Base-by-base conservation (phyloP, 1,140 invertebrate species). In the Tigriopus japonicus region DNA sequence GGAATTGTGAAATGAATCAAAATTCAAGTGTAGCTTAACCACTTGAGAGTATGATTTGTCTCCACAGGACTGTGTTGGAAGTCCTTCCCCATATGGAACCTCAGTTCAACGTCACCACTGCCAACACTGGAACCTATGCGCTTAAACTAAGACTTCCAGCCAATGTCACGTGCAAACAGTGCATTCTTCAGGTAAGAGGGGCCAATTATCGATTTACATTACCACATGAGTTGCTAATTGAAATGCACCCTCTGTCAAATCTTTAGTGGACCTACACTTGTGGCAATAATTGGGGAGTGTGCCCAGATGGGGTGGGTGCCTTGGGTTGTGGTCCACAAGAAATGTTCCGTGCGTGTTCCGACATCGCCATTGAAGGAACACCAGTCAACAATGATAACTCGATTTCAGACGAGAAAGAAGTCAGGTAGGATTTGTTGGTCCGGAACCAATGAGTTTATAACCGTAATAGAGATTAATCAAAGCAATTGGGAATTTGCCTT, bases 281-380 rank as follows among this genome's bases (percentile, higher is more conserved):
- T 52, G 71, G 67, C 35, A 72, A 72, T 55, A 68, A 70, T 56
- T 72, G 70, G 70, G 71, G 71, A 9, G 60, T 60, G 13, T 72
- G 71, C 54, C 54, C 53, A 3, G 64, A 73, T 62, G 71, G 68
- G 42, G 78, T 77, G 42, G 81, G 79, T 41, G 78, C 77, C 0
- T 80, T 87, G 1, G 85, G 85, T 1, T 90, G 86, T 68, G 87
- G 87, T 0, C 81, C 81, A 0, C 86, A 90, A 70, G 86, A 90
- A 68, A 84, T 88, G 67, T 92, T 91, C 68, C 76, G 87, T 9
- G 81, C 84, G 0, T 91, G 87, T 65, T 81, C 87, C 0, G 87
- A 91, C 67, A 80, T 91, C 12, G 73, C 77, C 1, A 83, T 92
- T 49, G 45, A 35, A 35, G n/a, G n/a, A 15, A 49, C n/a, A 49